Percentiles rank a stretch among this genome's conserved stretches.
Conservation (phyloP, 2,797 vertebrate genomes). For the Eulemur coronatus region DNA sequence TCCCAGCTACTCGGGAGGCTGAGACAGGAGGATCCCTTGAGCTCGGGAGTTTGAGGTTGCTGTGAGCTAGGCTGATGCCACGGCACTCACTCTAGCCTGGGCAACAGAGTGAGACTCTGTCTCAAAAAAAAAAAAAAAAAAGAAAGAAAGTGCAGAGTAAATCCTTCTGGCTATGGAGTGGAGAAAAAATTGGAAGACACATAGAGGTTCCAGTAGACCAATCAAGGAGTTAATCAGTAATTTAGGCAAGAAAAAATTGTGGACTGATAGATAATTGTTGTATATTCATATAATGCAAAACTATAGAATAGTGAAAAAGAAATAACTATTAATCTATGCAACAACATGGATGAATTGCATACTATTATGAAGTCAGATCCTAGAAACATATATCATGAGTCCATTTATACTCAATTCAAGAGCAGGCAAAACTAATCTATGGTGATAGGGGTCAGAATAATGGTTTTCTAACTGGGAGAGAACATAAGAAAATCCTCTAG, state of each 20-base stretch:
- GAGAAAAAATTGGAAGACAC: not conserved
- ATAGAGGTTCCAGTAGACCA: not conserved
- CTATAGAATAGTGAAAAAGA: not conserved
- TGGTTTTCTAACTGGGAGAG: not conserved
- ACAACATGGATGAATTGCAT: not conserved
- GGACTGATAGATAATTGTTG: not conserved
- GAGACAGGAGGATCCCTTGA: too few species aligned
- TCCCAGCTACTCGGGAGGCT: too few species aligned
- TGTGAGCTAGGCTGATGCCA: too few species aligned
- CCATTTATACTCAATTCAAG: not conserved
- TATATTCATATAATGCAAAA: not conserved
- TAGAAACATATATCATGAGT: not conserved
- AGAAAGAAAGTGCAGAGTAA: not conserved
- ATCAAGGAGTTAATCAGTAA: not conserved
- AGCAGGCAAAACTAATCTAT: not conserved
- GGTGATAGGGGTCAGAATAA: not conserved
- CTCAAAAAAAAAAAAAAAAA: too few species aligned
- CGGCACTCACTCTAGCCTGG: too few species aligned
- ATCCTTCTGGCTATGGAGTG: not conserved
- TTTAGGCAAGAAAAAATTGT: not conserved
- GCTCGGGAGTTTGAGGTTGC: too few species aligned
- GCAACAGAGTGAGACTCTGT: too few species aligned
- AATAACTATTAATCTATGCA: not conserved
- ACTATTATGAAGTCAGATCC: not conserved
- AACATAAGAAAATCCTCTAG: not conserved